Conservation (phyloP, 2,888 invertebrate species). For the Orchesellides sinensis region DNA sequence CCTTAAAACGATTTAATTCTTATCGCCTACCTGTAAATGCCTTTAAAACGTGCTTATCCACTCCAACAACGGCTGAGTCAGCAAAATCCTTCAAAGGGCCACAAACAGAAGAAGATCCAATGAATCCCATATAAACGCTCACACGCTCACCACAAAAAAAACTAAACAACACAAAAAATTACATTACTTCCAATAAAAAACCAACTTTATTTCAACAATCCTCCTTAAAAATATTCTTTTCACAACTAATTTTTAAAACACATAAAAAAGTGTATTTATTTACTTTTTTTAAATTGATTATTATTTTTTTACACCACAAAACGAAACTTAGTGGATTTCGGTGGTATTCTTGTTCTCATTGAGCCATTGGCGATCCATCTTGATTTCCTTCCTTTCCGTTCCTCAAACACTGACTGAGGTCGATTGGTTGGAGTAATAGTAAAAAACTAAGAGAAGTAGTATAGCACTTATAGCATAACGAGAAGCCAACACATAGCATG, state of each 20-base stretch:
- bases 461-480: neutral
- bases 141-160: neutral
- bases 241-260: slow-evolving; percentile 8
- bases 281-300: slow-evolving; percentile 6
- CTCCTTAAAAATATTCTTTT: neutral
- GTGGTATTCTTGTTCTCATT: slow-evolving; percentile 18
- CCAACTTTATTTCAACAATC: neutral
- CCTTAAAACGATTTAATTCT: too few relatives aligned
- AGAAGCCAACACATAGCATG: neutral
- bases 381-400: slow-evolving; percentile 58
- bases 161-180: neutral
- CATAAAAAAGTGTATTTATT: neutral
- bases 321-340: too few relatives aligned
- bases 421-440: slow-evolving; percentile 10
- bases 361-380: slow-evolving; percentile 61
- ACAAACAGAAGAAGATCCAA: neutral
- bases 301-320: slow-evolving; percentile 6
- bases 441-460: neutral
- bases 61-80: too few relatives aligned
- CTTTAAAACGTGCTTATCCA: too few relatives aligned
- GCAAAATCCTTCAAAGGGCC: too few relatives aligned
- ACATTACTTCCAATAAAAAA: too few relatives aligned
- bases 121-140: neutral
- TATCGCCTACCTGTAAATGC: too few relatives aligned
- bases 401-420: slow-evolving; percentile 49